Evolutionary conservation across 2,113 vertebrate species (phyloP).

Genomic region (Cariama cristata): DNA sequence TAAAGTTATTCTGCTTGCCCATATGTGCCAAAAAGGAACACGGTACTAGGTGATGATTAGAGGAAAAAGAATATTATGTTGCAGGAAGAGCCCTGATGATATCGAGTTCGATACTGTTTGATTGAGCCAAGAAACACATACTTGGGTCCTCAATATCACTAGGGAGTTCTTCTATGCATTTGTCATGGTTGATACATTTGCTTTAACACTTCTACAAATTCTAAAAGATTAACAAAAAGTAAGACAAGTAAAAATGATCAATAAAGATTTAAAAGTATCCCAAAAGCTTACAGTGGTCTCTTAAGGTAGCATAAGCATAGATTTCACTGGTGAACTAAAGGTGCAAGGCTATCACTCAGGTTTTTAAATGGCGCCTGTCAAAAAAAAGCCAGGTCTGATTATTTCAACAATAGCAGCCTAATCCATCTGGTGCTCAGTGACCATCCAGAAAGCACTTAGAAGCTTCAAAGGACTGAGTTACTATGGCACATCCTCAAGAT

Average conservation of each 20-base stretch:
- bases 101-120: neutral
- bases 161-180: neutral
- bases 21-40: neutral
- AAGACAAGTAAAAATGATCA: neutral
- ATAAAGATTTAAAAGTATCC: slow-evolving; percentile 13
- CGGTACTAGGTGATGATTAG: neutral
- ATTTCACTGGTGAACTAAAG: slow-evolving; percentile 15
- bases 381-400: slow-evolving; percentile 52
- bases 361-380: slow-evolving; percentile 67
- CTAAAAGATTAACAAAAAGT: neutral
- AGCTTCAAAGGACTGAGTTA: slow-evolving; percentile 20
- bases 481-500: neutral
- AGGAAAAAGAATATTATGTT: neutral
- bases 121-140: neutral
- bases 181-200: neutral
- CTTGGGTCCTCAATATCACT: neutral
- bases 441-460: slow-evolving; percentile 45
- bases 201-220: neutral
- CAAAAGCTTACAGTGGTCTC: neutral
- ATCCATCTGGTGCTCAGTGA: slow-evolving; percentile 67
- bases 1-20: neutral
- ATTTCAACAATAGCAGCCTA: slow-evolving; percentile 46
- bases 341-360: slow-evolving; percentile 13
- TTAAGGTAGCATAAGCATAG: neutral
- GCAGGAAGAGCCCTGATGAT: neutral